Evolutionary conservation across 2,797 vertebrate genomes (phyloP), one percentile per base, ranked within the genome.

Genomic region (Chloroceryle inda): DNA sequence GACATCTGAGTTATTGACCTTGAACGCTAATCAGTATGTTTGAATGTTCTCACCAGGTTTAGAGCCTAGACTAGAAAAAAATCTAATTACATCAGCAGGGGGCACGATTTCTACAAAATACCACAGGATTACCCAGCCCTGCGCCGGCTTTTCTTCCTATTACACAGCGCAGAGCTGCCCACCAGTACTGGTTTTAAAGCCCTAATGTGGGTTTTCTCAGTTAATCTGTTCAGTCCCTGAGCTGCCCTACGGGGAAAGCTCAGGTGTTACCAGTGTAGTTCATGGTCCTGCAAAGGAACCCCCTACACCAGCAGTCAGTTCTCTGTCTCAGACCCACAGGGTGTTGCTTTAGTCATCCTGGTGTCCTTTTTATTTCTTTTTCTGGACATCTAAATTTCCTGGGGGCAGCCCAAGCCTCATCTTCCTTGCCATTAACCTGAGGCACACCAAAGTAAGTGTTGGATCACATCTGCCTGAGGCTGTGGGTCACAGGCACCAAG

Each of bases 41-140:
- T 50, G 63, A 85, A 93, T 33, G 44, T 59, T 89, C 74, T 59
- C 82, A 58, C 63, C 61, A 64, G 44, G 37, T 73, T 84, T 61
- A 73, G 49, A 92, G 64, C 26, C 2, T 18, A 82, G 29, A 69
- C 45, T 61, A 59, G 18, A 83, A 22, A 94, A 89, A 80, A 93
- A 92, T n/a, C n/a, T 89, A 96, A 96, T 97, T 95, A 97, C 83
- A 97, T 97, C 97, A 96, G 97, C 97, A 98, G 97, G 96, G 95
- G 97, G 97, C 97, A 97, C 40, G 33, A 82, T 97, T 97, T 98
- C 97, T 96, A 96, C 96, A 95, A 90, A 89, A 94, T 95, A 80
- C 86, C 79, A 26, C 61, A 49, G 64, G 76, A 44, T 94, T 78
- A 73, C 47, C 47, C 53, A 66, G 49, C 31, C 8, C 0, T 24